These are phyloP conservation scores for Tenebrosternarchus preto DNA, from an alignment of 2,113 vertebrate species.

Conservation along the genomic window DNA sequence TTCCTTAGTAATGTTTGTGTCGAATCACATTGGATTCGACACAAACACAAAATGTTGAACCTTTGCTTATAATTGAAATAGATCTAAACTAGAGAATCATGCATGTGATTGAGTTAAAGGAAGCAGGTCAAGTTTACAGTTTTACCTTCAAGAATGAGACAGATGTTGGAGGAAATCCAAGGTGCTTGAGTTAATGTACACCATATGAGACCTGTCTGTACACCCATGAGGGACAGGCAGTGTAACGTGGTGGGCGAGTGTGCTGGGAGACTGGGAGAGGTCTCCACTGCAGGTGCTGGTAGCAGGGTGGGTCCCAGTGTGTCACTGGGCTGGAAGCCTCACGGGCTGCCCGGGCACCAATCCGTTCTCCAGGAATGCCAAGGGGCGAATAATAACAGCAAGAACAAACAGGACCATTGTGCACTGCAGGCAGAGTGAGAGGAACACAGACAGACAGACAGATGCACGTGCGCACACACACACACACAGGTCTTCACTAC, in stretches of 20 bases:
- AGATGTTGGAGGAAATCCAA: neutral
- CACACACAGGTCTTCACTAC: slow-evolving; percentile 29
- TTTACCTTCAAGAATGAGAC: neutral
- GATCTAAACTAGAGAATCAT: too few species aligned
- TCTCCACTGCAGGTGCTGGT: slow-evolving; percentile 29
- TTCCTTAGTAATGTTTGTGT: neutral
- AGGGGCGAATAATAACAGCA: slow-evolving; percentile 66
- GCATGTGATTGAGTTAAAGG: neutral
- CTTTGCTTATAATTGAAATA: neutral
- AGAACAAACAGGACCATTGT: slow-evolving; percentile 76
- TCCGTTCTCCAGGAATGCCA: slow-evolving; percentile 68
- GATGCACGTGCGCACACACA: too few species aligned
- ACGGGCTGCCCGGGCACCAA: slow-evolving; percentile 45
- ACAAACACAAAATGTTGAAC: neutral
- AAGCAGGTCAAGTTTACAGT: slow-evolving; percentile 20
- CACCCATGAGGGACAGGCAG: neutral
- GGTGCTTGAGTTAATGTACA: slow-evolving; percentile 33
- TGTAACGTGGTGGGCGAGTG: slow-evolving; percentile 32
- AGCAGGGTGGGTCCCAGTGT: slow-evolving; percentile 10
- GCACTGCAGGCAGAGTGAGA: slow-evolving; percentile 44
- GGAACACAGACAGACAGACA: slow-evolving; percentile 29
- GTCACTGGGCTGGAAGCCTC: slow-evolving; percentile 42
- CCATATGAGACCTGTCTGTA: slow-evolving; percentile 6
- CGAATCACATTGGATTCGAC: neutral
- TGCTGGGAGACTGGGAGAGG: slow-evolving; percentile 24